Conservation (phyloP, 2,113 vertebrate species). For the Myotis lucifugus region DNA sequence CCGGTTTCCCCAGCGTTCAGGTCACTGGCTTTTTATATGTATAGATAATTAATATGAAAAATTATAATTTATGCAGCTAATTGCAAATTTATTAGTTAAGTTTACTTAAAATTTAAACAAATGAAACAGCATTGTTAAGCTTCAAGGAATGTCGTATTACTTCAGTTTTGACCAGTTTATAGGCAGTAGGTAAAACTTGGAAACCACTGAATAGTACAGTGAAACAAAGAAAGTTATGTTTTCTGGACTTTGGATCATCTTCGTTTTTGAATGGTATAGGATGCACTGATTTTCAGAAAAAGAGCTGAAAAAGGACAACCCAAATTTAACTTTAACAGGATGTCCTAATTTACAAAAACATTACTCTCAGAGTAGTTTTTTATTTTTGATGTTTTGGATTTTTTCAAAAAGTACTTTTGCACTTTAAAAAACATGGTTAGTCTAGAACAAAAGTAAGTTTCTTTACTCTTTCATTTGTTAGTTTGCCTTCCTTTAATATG, state of each 20-base stretch:
- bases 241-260: background rate
- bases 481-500: background rate
- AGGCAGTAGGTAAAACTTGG: conserved; percentile 30
- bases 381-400: background rate
- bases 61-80: conserved; percentile 1
- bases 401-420: background rate
- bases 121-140: background rate
- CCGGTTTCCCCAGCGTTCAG: too few species aligned
- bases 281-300: background rate
- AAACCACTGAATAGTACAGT: background rate
- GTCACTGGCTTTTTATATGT: too few species aligned
- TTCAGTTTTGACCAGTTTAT: conserved; percentile 41
- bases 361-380: background rate
- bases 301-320: background rate
- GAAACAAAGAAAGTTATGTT: background rate
- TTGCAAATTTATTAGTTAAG: background rate
- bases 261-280: background rate
- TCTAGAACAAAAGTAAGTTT: conserved; percentile 9
- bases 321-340: background rate
- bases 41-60: background rate
- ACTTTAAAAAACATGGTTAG: background rate
- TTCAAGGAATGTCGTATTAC: background rate
- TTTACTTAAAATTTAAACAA: conserved; percentile 31
- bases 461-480: background rate
- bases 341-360: background rate